Evolutionary conservation across 2,113 vertebrate genomes (phyloP), one percentile per base, ranked within the genome.

Genomic region (Calyptomena viridis): DNA sequence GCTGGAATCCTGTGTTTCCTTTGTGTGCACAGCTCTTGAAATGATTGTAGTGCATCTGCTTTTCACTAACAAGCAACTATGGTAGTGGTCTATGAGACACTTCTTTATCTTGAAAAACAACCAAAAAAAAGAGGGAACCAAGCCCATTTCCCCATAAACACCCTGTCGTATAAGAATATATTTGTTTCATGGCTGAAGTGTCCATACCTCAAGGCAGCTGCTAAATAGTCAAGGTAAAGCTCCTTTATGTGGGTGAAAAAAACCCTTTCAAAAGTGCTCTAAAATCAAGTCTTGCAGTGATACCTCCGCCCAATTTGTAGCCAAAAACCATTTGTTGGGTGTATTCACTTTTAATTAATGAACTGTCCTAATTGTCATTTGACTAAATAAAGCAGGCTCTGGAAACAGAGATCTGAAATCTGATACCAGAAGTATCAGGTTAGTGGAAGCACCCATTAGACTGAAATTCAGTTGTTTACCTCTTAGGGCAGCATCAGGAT

Each of bases 81-180:
- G 9, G 18, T 55, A 47, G 46, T 33, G 37, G 37, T 56, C 53
- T 5, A 3, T 33, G 24, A 67, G 52, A 30, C 35, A 19, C 22
- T 78, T 30, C 27, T 23, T 8, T 72, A 23, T 39, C 35, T 85
- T 42, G 20, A 39, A 44, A 81, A 86, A 31, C 4, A 19, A 33
- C 44, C 80, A 22, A 6, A 17, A 6, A 17, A 37, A 71, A 46
- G 27, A 2, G 50, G n/a, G 5, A 16, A 24, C 35, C 22, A 23
- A 42, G 7, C 27, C 3, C 4, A 0, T 13, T 42, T 2, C 6
- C 23, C 44, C 31, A 12, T 5, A 14, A 52, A 30, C 28, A 31
- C 9, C 12, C 23, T n/a, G 28, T 39, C 18, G 17, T 19, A 3
- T 55, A 14, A 63, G 39, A 66, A 44, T 53, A 3, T 52, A 63